Conservation (phyloP, 2,888 invertebrate species). For the Prenolepis imparis region DNA sequence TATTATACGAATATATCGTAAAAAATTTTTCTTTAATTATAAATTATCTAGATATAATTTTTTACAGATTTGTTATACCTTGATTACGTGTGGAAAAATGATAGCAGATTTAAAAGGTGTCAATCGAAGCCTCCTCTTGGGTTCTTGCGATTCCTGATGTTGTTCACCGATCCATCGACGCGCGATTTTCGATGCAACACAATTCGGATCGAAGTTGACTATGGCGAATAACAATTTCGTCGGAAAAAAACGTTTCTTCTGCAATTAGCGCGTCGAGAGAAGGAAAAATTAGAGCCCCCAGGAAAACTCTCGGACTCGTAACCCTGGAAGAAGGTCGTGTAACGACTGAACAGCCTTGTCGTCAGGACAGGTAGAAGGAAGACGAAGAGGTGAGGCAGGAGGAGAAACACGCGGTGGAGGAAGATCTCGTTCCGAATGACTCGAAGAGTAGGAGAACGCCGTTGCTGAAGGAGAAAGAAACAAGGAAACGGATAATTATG, state of each 20-base stretch:
- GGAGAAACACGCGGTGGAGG: constrained; percentile 42
- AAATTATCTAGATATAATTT: neutral
- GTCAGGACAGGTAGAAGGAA: constrained; percentile 67
- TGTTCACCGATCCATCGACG: constrained; percentile 16
- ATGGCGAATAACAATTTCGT: constrained; percentile 1
- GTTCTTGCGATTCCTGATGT: neutral
- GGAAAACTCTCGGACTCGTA: constrained; percentile 52
- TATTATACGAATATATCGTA: neutral
- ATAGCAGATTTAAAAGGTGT: neutral
- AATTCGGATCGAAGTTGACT: neutral
- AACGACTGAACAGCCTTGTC: constrained; percentile 69
- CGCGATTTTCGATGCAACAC: constrained; percentile 18
- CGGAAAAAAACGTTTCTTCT: neutral
- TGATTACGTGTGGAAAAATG: neutral
- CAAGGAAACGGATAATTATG: constrained; percentile 43
- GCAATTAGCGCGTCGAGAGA: constrained; percentile 20
- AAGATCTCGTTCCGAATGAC: constrained; percentile 55
- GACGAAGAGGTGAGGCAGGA: constrained; percentile 53
- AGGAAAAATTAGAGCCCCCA: constrained; percentile 35
- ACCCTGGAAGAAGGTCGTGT: constrained; percentile 70
- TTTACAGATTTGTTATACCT: constrained; percentile 27
- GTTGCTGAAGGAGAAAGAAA: constrained; percentile 28
- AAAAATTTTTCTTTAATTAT: neutral
- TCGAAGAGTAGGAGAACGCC: constrained; percentile 60
- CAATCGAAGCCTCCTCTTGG: neutral